Base-by-base conservation (phyloP, 1,140 invertebrate genomes). In the Antheraea mylitta region DNA sequence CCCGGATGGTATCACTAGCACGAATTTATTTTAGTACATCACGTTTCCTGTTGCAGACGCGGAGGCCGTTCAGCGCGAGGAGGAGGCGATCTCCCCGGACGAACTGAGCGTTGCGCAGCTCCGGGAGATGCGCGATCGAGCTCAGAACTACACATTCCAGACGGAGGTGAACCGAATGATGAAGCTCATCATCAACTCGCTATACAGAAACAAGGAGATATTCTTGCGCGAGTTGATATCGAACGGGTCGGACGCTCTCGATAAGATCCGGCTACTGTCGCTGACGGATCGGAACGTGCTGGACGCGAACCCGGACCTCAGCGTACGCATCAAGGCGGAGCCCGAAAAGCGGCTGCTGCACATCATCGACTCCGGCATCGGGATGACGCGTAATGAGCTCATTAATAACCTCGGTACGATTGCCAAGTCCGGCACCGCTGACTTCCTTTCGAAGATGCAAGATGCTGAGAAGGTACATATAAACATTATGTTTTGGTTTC, bases 121-220 rank as follows among this genome's bases (percentile, higher is more conserved):
- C 78, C 98, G 98, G 78, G 97, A 99, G 93, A 85, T 99, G 9
- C 92, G 97, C 62, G 98, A 98, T 19, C 97, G 96, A 86, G 95
- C 98, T 0, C 97, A 99, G 83, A 99, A 98, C 89, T 98, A 96
- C 89, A 95, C 95, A 22, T 99, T 99, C 93, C 98, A 99, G 91
- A 98, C 98, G 0, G 98, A 99, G 93, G 98, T 99, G 10, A 99
- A 99, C 93, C 96, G 99, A 38, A 99, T 99, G 98, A 99, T 99
- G 99, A 99, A 99, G 93, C 94, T 99, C 18, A 99, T 99, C 86
- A 99, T 99, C 83, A 99, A 99, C 93, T 99, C 98, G 0, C 93
- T 99, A 0, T 99, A 99, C 90, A 95, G 98, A 75, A 99, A 99
- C 90, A 99, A 99, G 92, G 99, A 99, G 95, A 99, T 99, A 77